A percentile compares a stretch with the other conserved stretches of the same genome.
phyloP scores from a whole-genome alignment of 2,113 vertebrate species.

The Meriones unguiculatus region DNA sequence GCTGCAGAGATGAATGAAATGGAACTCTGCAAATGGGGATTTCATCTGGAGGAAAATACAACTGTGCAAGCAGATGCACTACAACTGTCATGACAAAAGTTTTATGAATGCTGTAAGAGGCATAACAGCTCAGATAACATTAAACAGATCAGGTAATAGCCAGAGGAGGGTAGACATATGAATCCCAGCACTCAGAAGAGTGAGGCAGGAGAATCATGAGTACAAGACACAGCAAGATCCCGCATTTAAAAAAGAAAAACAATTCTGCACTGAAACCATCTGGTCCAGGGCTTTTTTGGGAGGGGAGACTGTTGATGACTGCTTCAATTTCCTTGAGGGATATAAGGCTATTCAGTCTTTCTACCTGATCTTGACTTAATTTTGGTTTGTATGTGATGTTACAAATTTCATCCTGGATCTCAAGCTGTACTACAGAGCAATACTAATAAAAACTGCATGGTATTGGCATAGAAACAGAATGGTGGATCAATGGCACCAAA shows the following conservation, averaged over 20 bases:
- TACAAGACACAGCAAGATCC: neutral
- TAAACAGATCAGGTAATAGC: neutral
- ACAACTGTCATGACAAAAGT: neutral
- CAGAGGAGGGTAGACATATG: neutral
- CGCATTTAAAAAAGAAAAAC: neutral
- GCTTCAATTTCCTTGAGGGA: too few relatives aligned
- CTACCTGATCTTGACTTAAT: too few relatives aligned
- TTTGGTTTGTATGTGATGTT: too few relatives aligned
- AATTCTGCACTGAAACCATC: too few relatives aligned
- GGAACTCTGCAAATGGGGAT: neutral
- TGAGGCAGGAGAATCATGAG: neutral
- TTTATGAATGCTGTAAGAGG: neutral
- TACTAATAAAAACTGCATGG: too few relatives aligned
- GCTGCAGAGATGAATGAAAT: neutral
- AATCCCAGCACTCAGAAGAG: neutral
- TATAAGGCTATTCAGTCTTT: too few relatives aligned
- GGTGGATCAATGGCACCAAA: too few relatives aligned
- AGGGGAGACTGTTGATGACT: too few relatives aligned
- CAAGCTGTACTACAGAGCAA: too few relatives aligned
- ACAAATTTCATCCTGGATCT: too few relatives aligned
- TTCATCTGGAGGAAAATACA: conserved; percentile 41
- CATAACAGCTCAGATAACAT: neutral
- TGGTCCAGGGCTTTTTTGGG: too few relatives aligned
- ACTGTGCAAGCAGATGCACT: neutral
- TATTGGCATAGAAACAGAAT: too few relatives aligned